A percentile compares a stretch with the other conserved stretches of the same genome.
These are phyloP conservation scores for Miichthys miiuy DNA, from an alignment of 2,797 vertebrate species.

Conservation along the genomic window DNA sequence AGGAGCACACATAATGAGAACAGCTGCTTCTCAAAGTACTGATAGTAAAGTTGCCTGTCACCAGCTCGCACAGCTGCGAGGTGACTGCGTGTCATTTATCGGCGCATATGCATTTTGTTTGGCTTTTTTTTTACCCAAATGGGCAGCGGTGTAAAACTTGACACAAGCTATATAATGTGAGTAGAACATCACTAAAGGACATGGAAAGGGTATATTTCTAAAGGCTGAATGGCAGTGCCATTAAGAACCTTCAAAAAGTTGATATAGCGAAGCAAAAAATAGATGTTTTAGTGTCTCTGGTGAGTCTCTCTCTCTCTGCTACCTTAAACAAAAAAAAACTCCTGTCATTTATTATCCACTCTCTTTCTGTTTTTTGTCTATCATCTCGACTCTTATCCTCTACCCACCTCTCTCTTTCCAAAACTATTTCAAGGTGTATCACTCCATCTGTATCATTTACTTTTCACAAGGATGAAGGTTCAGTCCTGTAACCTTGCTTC, in stretches of 20 bases:
- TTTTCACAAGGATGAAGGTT: conserved; percentile 8
- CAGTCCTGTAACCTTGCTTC: conserved; percentile 13
- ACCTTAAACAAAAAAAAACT: conserved; percentile 26
- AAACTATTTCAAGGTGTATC: conserved; percentile 9
- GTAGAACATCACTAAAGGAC: background rate
- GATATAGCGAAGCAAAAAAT: conserved; percentile 3
- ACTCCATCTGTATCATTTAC: conserved; percentile 14
- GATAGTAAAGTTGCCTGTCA: background rate
- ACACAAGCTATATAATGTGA: background rate
- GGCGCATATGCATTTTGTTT: background rate
- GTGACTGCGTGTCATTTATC: background rate
- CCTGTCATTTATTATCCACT: conserved; percentile 5
- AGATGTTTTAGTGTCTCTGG: background rate
- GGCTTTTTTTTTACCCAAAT: background rate
- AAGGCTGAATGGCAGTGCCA: background rate
- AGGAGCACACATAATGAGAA: background rate
- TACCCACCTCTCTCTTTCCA: background rate
- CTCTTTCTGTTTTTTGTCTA: background rate
- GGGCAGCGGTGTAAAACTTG: background rate
- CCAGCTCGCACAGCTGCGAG: background rate
- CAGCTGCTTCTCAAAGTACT: background rate
- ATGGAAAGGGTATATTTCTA: background rate
- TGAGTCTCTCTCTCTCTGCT: background rate
- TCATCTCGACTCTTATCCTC: background rate
- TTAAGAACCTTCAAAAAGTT: background rate